These are phyloP conservation scores for Drosophila mayaguana DNA, from an alignment of 2,888 invertebrate genomes.

Conservation along the genomic window DNA sequence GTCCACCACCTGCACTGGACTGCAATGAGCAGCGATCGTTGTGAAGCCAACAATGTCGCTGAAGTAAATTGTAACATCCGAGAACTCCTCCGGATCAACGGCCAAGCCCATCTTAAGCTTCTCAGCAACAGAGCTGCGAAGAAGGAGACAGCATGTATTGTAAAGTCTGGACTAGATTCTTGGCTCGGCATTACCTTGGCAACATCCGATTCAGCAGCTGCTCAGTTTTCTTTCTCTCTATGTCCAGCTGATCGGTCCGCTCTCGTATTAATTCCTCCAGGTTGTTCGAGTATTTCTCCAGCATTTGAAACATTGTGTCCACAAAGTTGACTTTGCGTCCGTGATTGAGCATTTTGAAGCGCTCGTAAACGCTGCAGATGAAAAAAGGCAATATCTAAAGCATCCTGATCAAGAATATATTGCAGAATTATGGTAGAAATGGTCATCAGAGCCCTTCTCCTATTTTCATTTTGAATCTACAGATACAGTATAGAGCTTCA, in stretches of 20 bases:
- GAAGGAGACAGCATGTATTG: neutral
- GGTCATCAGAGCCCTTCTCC: no score
- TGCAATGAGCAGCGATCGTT: slow-evolving; percentile 95
- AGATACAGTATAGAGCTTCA: no score
- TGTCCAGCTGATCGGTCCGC: slow-evolving; percentile 95
- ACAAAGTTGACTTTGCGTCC: slow-evolving; percentile 97
- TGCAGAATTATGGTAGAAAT: no score
- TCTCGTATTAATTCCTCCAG: slow-evolving; percentile 96
- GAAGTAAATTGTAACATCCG: slow-evolving; percentile 96
- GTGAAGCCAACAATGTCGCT: slow-evolving; percentile 98
- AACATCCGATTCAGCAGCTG: slow-evolving; percentile 95
- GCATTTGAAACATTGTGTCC: slow-evolving; percentile 98
- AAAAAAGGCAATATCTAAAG: neutral
- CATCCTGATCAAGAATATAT: no score
- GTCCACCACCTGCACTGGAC: slow-evolving; percentile 96
- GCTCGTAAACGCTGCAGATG: slow-evolving; percentile 89
- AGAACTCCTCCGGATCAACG: slow-evolving; percentile 96
- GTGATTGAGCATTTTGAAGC: slow-evolving; percentile 95
- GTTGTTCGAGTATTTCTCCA: slow-evolving; percentile 98
- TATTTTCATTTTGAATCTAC: no score
- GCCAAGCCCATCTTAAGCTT: slow-evolving; percentile 95
- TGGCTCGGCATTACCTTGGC: slow-evolving; percentile 88
- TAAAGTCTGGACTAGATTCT: no score
- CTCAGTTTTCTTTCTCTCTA: slow-evolving; percentile 98
- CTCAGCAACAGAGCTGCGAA: slow-evolving; percentile 94